Percentiles rank a stretch among this genome's conserved stretches.
Evolutionary conservation across 2,888 invertebrate species (phyloP).

Genomic region (Agrotis puta): DNA sequence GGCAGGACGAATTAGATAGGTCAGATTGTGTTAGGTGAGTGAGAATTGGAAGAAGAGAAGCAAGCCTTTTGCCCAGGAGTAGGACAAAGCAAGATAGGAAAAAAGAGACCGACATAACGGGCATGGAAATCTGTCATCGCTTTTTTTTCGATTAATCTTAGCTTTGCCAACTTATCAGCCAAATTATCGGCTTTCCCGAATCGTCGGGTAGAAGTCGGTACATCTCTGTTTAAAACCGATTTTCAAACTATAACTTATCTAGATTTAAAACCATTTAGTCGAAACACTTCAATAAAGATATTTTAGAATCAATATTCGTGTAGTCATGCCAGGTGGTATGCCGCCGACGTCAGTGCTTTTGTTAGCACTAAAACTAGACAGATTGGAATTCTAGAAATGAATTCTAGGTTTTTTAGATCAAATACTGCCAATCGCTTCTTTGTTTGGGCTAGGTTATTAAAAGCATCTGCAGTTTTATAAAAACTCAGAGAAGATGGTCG

Average conservation of each 20-base stretch:
- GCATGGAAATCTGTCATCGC: no score
- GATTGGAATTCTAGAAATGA: constrained; percentile 8
- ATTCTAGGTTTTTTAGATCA: constrained; percentile 14
- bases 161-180: no score
- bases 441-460: constrained; percentile 1
- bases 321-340: constrained; percentile 33
- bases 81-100: no score
- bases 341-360: constrained; percentile 14
- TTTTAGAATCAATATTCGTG: constrained; percentile 19
- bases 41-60: no score
- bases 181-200: no score
- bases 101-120: no score
- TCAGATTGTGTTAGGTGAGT: no score
- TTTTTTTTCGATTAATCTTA: no score
- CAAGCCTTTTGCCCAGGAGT: no score
- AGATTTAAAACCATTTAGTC: not conserved
- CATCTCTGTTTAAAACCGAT: not conserved
- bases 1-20: no score
- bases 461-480: not conserved
- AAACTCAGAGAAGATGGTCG: no score
- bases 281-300: constrained; percentile 25
- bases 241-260: not conserved
- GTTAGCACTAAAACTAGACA: constrained; percentile 10
- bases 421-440: constrained; percentile 8
- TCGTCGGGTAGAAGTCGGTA: no score